Evolutionary conservation across 2,113 vertebrate genomes (phyloP).

Genomic region (Callaeas wilsoni): DNA sequence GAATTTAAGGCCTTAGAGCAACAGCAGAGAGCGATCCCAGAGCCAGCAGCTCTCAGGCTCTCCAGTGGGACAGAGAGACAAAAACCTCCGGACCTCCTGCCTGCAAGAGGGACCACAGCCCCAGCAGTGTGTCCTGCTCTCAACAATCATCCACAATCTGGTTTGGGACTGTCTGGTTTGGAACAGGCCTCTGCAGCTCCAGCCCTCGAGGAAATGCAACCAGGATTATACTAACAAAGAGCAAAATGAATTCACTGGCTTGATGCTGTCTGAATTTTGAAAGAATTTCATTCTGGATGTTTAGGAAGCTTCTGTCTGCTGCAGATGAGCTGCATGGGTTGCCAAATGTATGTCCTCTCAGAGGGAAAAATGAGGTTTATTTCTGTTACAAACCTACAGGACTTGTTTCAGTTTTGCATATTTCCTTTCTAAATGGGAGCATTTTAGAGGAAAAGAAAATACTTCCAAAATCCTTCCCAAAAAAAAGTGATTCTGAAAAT

Average conservation of each 20-base stretch:
- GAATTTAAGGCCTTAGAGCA: not conserved
- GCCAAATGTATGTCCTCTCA: constrained; percentile 58
- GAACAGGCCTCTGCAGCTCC: not conserved
- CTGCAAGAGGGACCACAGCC: not conserved
- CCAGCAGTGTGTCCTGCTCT: not conserved
- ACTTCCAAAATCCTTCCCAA: not conserved
- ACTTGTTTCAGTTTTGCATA: constrained; percentile 3
- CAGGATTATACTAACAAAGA: not conserved
- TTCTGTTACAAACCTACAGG: not conserved
- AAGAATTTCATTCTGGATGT: not conserved
- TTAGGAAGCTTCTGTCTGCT: constrained; percentile 36
- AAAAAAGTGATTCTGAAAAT: not conserved
- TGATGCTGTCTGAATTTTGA: not conserved
- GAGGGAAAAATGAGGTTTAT: not conserved
- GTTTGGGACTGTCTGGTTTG: not conserved
- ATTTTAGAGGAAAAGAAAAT: not conserved
- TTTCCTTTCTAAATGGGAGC: not conserved
- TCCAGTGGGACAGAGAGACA: not conserved
- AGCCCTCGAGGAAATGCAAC: not conserved
- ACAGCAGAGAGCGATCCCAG: not conserved
- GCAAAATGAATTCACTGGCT: not conserved
- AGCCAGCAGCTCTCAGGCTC: not conserved
- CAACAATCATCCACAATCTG: not conserved
- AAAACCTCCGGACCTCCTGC: not conserved
- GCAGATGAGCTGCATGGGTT: constrained; percentile 10